Evolutionary conservation across 2,797 vertebrate species (phyloP).

Genomic region (Lateolabrax maculatus): DNA sequence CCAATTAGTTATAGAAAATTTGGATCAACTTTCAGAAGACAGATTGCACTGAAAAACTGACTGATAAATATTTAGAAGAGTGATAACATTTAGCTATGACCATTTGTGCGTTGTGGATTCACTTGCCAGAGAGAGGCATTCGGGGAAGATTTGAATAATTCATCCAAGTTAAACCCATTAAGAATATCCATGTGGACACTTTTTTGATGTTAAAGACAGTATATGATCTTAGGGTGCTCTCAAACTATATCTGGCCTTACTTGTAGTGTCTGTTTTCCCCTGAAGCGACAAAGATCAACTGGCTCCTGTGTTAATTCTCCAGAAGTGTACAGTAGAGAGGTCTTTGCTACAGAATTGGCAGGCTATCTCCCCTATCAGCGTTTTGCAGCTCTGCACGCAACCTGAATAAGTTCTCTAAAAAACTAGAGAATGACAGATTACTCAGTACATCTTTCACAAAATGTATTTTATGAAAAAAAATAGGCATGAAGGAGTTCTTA

Average conservation of each 20-base stretch:
- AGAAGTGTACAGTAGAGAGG: slow-evolving; percentile 66
- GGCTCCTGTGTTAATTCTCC: slow-evolving; percentile 72
- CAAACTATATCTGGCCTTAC: slow-evolving; percentile 74
- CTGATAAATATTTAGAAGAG: slow-evolving; percentile 41
- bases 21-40: slow-evolving; percentile 43
- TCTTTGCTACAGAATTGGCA: slow-evolving; percentile 46
- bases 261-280: slow-evolving; percentile 79
- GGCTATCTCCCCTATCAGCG: slow-evolving; percentile 42
- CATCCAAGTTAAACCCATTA: slow-evolving; percentile 82
- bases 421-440: slow-evolving; percentile 60
- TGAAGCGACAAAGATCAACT: slow-evolving; percentile 85
- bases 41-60: slow-evolving; percentile 31
- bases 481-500: slow-evolving; percentile 32
- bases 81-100: slow-evolving; percentile 61
- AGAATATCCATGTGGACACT: slow-evolving; percentile 81
- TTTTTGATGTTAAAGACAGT: slow-evolving; percentile 84
- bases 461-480: slow-evolving; percentile 14
- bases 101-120: slow-evolving; percentile 59
- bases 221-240: slow-evolving; percentile 81
- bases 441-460: slow-evolving; percentile 49
- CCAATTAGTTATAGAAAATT: slow-evolving; percentile 52
- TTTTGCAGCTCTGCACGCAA: slow-evolving; percentile 37
- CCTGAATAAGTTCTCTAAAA: slow-evolving; percentile 51
- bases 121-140: slow-evolving; percentile 64
- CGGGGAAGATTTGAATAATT: slow-evolving; percentile 81